Evolutionary conservation across 2,797 vertebrate species (phyloP).

Genomic region (Chaenodraco wilsoni): DNA sequence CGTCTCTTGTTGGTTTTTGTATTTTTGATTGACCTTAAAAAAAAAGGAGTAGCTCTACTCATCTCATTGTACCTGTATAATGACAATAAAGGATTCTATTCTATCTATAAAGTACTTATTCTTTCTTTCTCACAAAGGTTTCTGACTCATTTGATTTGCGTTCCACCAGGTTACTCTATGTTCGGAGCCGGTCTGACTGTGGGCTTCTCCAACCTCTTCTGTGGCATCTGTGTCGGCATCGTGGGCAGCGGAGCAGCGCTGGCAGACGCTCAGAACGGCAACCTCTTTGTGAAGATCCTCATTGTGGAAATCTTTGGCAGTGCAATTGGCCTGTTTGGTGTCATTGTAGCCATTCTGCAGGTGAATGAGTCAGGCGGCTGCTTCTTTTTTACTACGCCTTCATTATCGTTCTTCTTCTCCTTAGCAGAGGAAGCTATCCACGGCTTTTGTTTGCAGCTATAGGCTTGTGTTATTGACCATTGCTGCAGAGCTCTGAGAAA

Average conservation of each 20-base stretch:
- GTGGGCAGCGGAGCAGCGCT: slow-evolving; percentile 97
- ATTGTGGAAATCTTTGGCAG: slow-evolving; percentile 99
- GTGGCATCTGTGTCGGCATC: slow-evolving; percentile 97
- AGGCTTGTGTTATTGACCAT: not conserved
- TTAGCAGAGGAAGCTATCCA: not conserved
- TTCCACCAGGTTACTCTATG: slow-evolving; percentile 92
- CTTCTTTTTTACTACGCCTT: not conserved
- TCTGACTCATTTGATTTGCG: slow-evolving; percentile 20
- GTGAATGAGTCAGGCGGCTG: slow-evolving; percentile 68
- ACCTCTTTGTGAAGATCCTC: slow-evolving; percentile 98
- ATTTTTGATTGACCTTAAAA: too few relatives aligned
- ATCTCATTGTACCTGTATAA: too few relatives aligned
- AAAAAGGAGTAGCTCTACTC: too few relatives aligned
- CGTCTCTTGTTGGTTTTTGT: too few relatives aligned
- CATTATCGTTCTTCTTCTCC: not conserved
- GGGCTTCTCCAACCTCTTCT: slow-evolving; percentile 98
- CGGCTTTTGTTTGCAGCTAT: not conserved
- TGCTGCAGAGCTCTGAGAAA: slow-evolving; percentile 2
- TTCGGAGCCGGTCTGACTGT: slow-evolving; percentile 98
- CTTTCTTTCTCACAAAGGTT: not conserved
- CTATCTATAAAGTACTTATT: not conserved
- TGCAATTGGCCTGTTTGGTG: slow-evolving; percentile 96
- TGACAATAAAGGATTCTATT: too few relatives aligned
- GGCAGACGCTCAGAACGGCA: slow-evolving; percentile 96
- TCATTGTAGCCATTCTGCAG: slow-evolving; percentile 99